Base-by-base conservation (phyloP, 2,113 vertebrate species). In the Anhinga rufa region DNA sequence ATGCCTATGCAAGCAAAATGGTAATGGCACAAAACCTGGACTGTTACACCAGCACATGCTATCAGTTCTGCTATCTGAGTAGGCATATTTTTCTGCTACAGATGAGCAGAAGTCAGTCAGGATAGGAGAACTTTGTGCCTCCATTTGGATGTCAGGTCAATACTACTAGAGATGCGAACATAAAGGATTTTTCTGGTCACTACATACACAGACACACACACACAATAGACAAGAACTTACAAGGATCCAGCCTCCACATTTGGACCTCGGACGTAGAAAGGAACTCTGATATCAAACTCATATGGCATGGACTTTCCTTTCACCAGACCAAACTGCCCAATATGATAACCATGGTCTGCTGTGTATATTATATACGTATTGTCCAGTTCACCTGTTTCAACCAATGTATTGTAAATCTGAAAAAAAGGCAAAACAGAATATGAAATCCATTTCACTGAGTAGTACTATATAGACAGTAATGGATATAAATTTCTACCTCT, bases 291-390 rank as follows among this genome's bases (percentile, higher is more conserved):
- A 94, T 99, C 99, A 60, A 99, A 99, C 95, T 99, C 99, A 8
- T 99, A 99, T 0, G 99, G 99, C 99, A 99, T 99, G 28, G 99
- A 99, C 96, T 99, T 99, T 44, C 99, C 99, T 96, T 99, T 99
- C 79, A 99, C 99, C 92, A 99, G 98, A 19, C 99, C 99, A 80
- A 99, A 99, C 97, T 99, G 99, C 49, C 99, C 99, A 18, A 99
- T 99, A 80, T 99, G 99, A 96, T 99, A 99, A 85, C 99, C 99
- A 7, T 99, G 99, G 97, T 99, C 99, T 2, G 99, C 99, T 5
- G 99, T 99, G 97, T 99, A 99, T 94, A 99, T 99, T 77, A 99
- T 90, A 95, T 99, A 99, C 0, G 99, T 99, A 95, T 99, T 99
- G 82, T 99, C 99, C 97, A 99, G 94, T 95, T 99, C 99, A 3